phyloP scores from a whole-genome alignment of 2,113 vertebrate species.

The Turnix velox region DNA sequence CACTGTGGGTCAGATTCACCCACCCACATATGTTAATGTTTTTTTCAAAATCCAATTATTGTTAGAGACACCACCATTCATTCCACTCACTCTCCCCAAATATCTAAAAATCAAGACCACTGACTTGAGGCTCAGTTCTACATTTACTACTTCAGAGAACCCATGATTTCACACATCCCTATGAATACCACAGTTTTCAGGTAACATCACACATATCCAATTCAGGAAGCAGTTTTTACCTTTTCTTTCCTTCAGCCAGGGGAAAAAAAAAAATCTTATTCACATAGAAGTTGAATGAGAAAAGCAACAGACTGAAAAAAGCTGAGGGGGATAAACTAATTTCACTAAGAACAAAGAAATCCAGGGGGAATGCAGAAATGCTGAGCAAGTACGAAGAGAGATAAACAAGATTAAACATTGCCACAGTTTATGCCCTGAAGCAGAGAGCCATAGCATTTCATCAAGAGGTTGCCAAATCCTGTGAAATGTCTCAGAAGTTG shows the following conservation, averaged over 20 bases:
- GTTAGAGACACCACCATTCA: not conserved
- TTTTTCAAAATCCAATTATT: not conserved
- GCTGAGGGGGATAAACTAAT: not conserved
- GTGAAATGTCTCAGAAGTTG: not conserved
- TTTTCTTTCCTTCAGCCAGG: not conserved
- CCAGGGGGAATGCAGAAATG: not conserved
- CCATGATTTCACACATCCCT: not conserved
- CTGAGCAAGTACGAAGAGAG: not conserved
- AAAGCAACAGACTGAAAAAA: not conserved
- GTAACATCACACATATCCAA: not conserved
- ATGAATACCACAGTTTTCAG: not conserved
- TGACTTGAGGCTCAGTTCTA: not conserved
- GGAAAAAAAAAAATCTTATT: not conserved
- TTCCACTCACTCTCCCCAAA: rapidly evolving
- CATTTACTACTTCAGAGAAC: not conserved
- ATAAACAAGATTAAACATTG: not conserved
- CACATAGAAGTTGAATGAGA: not conserved
- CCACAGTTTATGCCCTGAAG: not conserved
- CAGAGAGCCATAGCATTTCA: not conserved
- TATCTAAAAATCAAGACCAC: not conserved
- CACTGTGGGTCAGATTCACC: not conserved
- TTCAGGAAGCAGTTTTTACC: not conserved
- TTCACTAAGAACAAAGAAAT: not conserved
- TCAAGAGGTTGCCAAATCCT: not conserved
- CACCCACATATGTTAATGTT: not conserved